Conservation (phyloP, 2,797 vertebrate species). For the Petrocephalus schoutedeni region DNA sequence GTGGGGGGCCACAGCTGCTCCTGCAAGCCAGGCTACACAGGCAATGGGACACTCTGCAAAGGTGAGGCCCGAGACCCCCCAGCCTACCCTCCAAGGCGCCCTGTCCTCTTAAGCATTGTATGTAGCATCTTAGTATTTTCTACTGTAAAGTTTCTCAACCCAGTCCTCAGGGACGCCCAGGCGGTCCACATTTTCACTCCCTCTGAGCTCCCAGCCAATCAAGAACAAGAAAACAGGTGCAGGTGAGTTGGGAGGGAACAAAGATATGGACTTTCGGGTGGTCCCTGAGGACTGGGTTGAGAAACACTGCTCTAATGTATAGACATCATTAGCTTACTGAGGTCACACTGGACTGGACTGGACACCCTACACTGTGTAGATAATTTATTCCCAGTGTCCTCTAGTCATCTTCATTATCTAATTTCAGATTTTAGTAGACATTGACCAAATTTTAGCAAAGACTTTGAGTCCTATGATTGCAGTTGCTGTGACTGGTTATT, state of each 20-base stretch:
- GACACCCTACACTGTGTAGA: not conserved
- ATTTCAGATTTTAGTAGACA: not conserved
- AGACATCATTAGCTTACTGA: not conserved
- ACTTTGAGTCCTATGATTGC: not conserved
- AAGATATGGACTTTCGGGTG: not conserved
- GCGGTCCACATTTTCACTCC: not conserved
- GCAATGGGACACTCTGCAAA: slow-evolving; percentile 90
- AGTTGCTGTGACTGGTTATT: not conserved
- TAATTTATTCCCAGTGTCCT: not conserved
- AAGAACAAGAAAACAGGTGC: not conserved
- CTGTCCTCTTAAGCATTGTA: not conserved
- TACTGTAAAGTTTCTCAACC: not conserved
- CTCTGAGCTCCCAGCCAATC: not conserved
- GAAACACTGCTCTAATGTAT: not conserved
- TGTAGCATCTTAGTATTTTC: not conserved
- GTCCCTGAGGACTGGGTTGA: not conserved
- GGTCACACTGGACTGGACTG: not conserved
- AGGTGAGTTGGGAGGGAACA: not conserved
- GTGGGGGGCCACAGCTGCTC: slow-evolving; percentile 94
- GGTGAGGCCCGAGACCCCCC: slow-evolving; percentile 55
- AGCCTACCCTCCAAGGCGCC: not conserved
- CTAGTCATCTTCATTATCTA: not conserved
- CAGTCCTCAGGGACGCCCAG: not conserved
- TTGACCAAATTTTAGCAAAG: no score
- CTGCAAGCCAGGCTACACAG: slow-evolving; percentile 87